Evolutionary conservation across 64 coral and sea anemone genomes (phyloP).

Genomic region (Astreopora myriophthalma): DNA sequence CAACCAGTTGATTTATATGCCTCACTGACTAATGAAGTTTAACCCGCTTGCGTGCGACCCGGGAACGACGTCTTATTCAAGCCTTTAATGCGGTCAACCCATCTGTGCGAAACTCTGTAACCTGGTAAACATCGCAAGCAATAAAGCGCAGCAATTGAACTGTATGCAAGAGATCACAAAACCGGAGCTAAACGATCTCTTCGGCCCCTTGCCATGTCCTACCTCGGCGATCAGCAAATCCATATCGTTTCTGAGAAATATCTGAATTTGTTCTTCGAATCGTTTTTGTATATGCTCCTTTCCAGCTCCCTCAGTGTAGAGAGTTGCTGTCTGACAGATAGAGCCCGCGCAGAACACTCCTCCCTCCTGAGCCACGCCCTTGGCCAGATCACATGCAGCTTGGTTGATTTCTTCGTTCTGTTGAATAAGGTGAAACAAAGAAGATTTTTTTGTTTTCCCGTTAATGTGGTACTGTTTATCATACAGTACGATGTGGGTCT

Average conservation of each 20-base stretch:
- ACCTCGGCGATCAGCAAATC: constrained; percentile 85
- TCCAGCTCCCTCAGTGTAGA: constrained; percentile 49
- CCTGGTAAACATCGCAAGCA: no score
- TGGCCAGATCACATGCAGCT: constrained; percentile 56
- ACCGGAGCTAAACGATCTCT: no score
- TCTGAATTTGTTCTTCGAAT: constrained; percentile 60
- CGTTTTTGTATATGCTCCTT: constrained; percentile 50
- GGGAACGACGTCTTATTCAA: no score
- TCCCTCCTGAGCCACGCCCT: constrained; percentile 63
- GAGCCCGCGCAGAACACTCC: constrained; percentile 51
- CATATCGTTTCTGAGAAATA: constrained; percentile 66
- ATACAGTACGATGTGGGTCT: not conserved
- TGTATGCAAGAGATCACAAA: not conserved
- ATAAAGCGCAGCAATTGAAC: no score
- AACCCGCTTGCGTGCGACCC: no score
- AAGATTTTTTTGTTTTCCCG: no score
- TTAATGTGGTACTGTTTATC: not conserved
- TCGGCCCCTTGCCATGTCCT: no score
- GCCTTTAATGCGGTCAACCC: no score
- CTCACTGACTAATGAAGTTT: no score
- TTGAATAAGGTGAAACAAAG: not conserved
- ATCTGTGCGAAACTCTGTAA: no score
- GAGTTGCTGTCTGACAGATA: constrained; percentile 54
- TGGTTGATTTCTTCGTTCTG: constrained; percentile 69
- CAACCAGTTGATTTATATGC: no score